Evolutionary conservation across 2,113 vertebrate species (phyloP), one percentile per base, ranked within the genome.

Genomic region (Gadus macrocephalus): DNA sequence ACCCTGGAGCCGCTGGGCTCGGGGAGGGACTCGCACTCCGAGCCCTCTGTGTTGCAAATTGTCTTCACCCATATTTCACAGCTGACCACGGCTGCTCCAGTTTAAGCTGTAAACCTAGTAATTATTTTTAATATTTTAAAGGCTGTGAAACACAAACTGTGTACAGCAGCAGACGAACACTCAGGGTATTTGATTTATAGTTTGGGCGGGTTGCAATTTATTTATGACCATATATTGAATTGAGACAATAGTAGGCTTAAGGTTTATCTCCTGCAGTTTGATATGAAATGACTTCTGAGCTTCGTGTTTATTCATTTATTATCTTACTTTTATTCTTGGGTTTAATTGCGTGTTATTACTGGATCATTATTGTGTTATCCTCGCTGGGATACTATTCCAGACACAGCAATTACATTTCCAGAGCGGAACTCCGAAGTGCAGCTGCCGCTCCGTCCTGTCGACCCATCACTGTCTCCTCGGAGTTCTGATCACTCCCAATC

Each of bases 331-430:
- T 35, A n/a, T 42, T 75, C 85, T 82, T 74, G 66, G 66, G 81
- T 90, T 88, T 89, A 87, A 91, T 90, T 88, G 87, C 78, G 75
- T 87, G 76, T 91, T 87, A 79, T 79, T 89, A 85, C 85, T 78
- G 77, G 90, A 77, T 89, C 81, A 87, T 91, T 91, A 89, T 90
- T 86, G 85, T 89, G 83, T 85, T 89, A 91, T 90, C 75, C 89
- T 87, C 89, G 74, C 62, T 90, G 89, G 91, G 89, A 83, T 84
- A 80, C 73, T 82, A 84, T 85, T 88, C 83, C 87, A 88, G 87
- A 90, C 85, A 83, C 79, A 61, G 83, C 89, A 92, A 92, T 92
- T 91, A 90, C 86, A 91, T 91, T 87, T 91, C 82, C 78, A 68
- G 78, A 87, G 89, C 83, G 91, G 85, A 90, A 90, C 80, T 81